Percentiles rank a stretch among this genome's conserved stretches.
Evolutionary conservation across 2,888 invertebrate genomes (phyloP).

Genomic region (Gordius sp.): DNA sequence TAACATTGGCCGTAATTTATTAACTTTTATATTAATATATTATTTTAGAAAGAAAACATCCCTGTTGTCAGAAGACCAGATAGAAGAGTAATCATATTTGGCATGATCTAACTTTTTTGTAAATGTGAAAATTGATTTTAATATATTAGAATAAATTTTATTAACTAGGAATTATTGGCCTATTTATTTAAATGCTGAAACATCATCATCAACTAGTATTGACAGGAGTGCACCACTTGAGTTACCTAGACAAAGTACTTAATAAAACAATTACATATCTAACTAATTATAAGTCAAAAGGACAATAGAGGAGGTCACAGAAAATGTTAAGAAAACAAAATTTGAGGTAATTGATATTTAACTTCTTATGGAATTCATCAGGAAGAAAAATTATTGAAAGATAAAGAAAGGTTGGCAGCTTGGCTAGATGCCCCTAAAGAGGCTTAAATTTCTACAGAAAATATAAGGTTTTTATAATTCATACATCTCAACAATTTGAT

Average conservation of each 20-base stretch:
- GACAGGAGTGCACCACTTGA: constrained; percentile 89
- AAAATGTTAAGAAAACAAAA: constrained; percentile 60
- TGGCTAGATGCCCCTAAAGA: constrained; percentile 78
- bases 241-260: constrained; percentile 34
- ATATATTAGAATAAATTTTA: constrained; percentile 13
- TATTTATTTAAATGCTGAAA: constrained; percentile 89
- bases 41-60: constrained; percentile 52
- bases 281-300: constrained; percentile 42
- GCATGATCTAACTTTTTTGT: no score
- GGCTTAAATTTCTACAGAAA: constrained; percentile 67
- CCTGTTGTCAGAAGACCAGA: constrained; percentile 81
- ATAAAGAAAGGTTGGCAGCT: constrained; percentile 71
- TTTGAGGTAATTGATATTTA: constrained; percentile 37
- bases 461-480: constrained; percentile 42
- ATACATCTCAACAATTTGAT: constrained; percentile 19
- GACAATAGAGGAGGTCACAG: constrained; percentile 38
- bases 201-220: constrained; percentile 61
- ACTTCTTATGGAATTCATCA: neutral
- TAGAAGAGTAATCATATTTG: constrained; percentile 51
- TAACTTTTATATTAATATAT: neutral
- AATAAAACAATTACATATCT: neutral
- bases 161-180: constrained; percentile 45
- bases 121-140: neutral
- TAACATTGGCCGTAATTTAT: no score
- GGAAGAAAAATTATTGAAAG: constrained; percentile 50